Percentiles rank a stretch among this genome's conserved stretches.
These are phyloP conservation scores for Lysandra bellargus DNA, from an alignment of 2,888 invertebrate genomes.

Conservation along the genomic window DNA sequence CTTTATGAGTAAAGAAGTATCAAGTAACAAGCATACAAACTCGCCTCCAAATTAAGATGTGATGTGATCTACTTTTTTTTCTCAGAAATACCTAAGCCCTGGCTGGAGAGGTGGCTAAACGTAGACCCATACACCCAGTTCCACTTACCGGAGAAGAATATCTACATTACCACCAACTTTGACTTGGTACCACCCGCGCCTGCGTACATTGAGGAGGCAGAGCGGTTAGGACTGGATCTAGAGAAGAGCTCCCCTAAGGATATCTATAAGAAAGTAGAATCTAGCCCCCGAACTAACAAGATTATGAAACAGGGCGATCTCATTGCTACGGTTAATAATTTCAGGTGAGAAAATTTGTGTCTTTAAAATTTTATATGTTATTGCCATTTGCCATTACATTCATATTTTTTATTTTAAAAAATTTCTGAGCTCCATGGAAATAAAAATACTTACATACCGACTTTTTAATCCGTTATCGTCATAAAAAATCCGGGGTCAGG, in stretches of 20 bases:
- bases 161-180: conserved; percentile 87
- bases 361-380: too few species aligned
- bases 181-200: conserved; percentile 72
- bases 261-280: conserved; percentile 55
- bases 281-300: conserved; percentile 41
- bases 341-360: conserved; percentile 54
- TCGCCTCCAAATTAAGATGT: too few species aligned
- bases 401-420: too few species aligned
- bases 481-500: too few species aligned
- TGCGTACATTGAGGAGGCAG: conserved; percentile 56
- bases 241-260: conserved; percentile 56
- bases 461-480: too few species aligned
- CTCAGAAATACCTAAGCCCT: conserved; percentile 81
- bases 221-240: conserved; percentile 56
- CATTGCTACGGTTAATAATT: conserved; percentile 67
- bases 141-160: conserved; percentile 85
- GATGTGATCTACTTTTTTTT: background rate
- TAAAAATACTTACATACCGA: too few species aligned
- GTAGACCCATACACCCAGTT: conserved; percentile 81
- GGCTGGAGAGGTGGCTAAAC: conserved; percentile 83
- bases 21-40: too few species aligned
- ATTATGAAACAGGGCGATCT: conserved; percentile 57
- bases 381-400: too few species aligned
- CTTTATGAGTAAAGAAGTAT: too few species aligned
- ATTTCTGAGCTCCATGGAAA: too few species aligned